A percentile compares a stretch with the other conserved stretches of the same genome.
Conservation (phyloP, 2,113 vertebrate species). For the Epinephelus moara region DNA sequence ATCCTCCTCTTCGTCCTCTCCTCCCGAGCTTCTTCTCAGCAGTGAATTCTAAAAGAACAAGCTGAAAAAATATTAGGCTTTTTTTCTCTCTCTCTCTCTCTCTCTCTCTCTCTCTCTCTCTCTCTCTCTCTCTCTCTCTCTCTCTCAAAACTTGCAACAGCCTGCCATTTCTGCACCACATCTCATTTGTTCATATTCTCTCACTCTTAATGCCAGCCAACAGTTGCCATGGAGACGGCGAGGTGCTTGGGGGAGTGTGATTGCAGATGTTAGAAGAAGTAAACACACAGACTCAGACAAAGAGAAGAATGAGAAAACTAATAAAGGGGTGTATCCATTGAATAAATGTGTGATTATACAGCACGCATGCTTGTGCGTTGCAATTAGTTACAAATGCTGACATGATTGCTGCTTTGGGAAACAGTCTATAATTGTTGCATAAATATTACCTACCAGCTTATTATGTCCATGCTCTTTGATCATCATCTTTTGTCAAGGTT, state of each 20-base stretch:
- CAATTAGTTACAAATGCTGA: background rate
- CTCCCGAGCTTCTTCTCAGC: background rate
- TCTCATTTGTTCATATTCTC: conserved; percentile 56
- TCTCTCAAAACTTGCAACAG: conserved; percentile 31
- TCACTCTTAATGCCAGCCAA: conserved; percentile 64
- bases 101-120: background rate
- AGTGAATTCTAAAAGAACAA: conserved; percentile 15
- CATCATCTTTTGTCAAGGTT: background rate
- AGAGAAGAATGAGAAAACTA: conserved; percentile 48
- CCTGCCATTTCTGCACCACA: conserved; percentile 47
- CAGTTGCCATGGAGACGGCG: conserved; percentile 79
- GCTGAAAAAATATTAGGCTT: background rate
- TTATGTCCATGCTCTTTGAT: background rate
- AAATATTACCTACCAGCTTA: background rate
- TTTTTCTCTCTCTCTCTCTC: background rate
- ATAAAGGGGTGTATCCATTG: conserved; percentile 39
- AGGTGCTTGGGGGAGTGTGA: conserved; percentile 72
- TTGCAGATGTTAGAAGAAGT: conserved; percentile 75
- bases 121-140: background rate
- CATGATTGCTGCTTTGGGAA: conserved; percentile 5
- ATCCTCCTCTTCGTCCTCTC: background rate
- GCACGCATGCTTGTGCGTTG: background rate
- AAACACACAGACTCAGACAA: conserved; percentile 53
- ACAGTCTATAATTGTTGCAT: background rate
- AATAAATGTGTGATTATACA: conserved; percentile 51